phyloP scores from a whole-genome alignment of 2,888 invertebrate species.

The Chouioia cunea region DNA sequence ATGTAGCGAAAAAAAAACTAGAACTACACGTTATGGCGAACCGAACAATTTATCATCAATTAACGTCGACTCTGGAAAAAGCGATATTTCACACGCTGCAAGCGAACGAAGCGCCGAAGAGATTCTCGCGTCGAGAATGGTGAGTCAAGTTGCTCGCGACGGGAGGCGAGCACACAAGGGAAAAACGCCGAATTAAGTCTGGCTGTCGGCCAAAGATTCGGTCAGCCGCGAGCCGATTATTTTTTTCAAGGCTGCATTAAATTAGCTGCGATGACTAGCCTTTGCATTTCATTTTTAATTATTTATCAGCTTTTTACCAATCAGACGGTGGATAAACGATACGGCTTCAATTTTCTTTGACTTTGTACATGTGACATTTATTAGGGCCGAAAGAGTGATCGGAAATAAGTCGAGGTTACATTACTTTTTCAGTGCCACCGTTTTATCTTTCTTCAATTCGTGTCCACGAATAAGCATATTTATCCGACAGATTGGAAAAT shows the following conservation, averaged over 20 bases:
- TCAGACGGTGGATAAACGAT: too few species aligned
- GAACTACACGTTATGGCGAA: slow-evolving; percentile 15
- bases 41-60: slow-evolving; percentile 46
- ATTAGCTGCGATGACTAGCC: slow-evolving; percentile 26
- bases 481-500: too few species aligned
- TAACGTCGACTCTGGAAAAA: slow-evolving; percentile 27
- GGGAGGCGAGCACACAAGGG: slow-evolving; percentile 29
- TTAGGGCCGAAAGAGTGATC: too few species aligned
- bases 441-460: too few species aligned
- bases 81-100: slow-evolving; percentile 30
- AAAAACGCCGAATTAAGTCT: slow-evolving; percentile 43
- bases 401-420: too few species aligned
- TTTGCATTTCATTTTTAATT: slow-evolving; percentile 33
- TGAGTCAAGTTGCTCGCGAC: not conserved
- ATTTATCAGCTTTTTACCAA: slow-evolving; percentile 1
- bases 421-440: too few species aligned
- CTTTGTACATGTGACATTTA: too few species aligned
- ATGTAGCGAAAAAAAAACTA: not conserved
- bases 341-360: too few species aligned
- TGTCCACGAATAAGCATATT: too few species aligned
- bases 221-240: slow-evolving; percentile 37
- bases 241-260: slow-evolving; percentile 37
- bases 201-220: slow-evolving; percentile 32
- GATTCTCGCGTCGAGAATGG: slow-evolving; percentile 12
- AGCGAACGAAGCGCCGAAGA: slow-evolving; percentile 38